These are phyloP conservation scores for Tringa solitaria DNA, from an alignment of 2,113 vertebrate genomes.

Conservation along the genomic window DNA sequence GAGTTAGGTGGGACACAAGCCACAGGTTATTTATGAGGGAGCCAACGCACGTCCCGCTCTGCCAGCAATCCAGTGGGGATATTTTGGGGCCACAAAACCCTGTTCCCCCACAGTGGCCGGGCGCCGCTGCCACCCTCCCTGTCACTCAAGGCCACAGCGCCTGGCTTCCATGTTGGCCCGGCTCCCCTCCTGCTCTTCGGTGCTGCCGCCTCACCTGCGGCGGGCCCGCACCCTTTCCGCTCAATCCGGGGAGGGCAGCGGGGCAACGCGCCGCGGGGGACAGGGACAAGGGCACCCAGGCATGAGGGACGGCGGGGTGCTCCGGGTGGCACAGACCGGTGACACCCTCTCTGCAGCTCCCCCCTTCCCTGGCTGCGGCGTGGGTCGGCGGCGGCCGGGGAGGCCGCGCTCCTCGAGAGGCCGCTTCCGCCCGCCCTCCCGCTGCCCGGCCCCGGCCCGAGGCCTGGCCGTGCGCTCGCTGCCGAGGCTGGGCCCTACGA, in stretches of 20 bases:
- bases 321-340: background rate
- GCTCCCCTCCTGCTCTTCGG: background rate
- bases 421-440: background rate
- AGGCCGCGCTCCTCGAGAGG: accelerated
- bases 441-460: background rate
- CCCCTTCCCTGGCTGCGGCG: background rate
- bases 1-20: background rate
- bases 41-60: background rate
- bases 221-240: background rate
- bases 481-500: background rate
- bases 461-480: accelerated
- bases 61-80: accelerated
- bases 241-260: too few relatives aligned
- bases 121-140: background rate
- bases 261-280: too few relatives aligned
- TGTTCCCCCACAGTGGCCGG: accelerated
- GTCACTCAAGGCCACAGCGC: background rate
- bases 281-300: background rate
- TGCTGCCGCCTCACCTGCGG: background rate
- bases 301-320: too few relatives aligned
- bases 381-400: background rate
- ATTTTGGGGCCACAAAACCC: background rate
- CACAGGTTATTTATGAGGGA: background rate
- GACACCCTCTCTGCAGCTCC: background rate
- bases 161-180: background rate